A percentile compares a stretch with the other conserved stretches of the same genome.
phyloP scores from a whole-genome alignment of 2,113 vertebrate genomes.

The Sialia sialis region DNA sequence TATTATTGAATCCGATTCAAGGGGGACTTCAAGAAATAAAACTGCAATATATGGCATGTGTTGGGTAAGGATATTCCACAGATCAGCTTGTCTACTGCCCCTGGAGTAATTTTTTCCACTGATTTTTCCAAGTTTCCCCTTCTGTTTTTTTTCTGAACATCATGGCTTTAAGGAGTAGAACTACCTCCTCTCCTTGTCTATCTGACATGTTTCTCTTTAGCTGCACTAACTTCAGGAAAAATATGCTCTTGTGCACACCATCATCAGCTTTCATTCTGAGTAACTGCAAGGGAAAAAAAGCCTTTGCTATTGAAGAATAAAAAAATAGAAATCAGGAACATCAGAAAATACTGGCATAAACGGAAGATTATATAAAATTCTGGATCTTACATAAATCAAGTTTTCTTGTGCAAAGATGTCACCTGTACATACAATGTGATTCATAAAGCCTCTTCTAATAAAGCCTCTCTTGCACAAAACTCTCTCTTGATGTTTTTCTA shows the following conservation, averaged over 20 bases:
- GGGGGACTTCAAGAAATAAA: not conserved
- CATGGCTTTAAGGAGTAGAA: not conserved
- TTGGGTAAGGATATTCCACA: not conserved
- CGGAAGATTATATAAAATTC: not conserved
- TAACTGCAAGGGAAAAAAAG: not conserved
- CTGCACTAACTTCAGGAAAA: not conserved
- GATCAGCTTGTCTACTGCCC: not conserved
- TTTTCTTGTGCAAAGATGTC: not conserved
- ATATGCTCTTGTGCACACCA: not conserved
- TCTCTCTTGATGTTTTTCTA: not conserved
- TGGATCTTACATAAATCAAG: not conserved
- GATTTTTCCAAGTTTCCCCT: not conserved
- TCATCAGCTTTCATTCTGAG: not conserved
- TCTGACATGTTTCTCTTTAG: not conserved
- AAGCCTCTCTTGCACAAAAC: not conserved
- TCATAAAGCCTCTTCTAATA: not conserved
- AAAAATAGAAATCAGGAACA: not conserved
- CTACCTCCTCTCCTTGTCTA: not conserved
- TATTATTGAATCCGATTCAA: not conserved
- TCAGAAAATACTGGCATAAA: not conserved
- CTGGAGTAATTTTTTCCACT: not conserved
- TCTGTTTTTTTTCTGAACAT: not conserved
- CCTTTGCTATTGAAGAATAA: not conserved
- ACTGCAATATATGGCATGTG: not conserved
- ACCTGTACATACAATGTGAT: not conserved